Percentiles rank a stretch among this genome's conserved stretches.
Evolutionary conservation across 2,113 vertebrate species (phyloP).

Genomic region (Poicephalus gulielmi): DNA sequence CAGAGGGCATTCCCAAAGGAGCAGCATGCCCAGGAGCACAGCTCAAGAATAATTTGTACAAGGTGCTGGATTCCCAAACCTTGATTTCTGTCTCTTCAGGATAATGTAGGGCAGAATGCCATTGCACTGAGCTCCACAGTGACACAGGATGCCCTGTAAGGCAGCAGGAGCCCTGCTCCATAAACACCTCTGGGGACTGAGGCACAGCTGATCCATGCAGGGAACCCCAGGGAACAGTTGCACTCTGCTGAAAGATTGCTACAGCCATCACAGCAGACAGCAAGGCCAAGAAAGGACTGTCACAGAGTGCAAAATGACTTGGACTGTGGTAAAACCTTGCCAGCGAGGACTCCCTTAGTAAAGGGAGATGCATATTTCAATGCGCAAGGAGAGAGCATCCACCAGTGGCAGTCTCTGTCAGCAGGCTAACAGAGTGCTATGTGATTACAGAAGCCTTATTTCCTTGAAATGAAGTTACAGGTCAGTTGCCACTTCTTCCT

Average conservation of each 20-base stretch:
- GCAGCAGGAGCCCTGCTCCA: neutral
- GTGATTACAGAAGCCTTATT: neutral
- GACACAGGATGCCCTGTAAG: neutral
- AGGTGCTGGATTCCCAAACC: neutral
- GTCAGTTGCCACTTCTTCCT: neutral
- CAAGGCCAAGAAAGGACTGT: neutral
- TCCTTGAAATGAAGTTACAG: neutral
- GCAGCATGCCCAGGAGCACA: neutral
- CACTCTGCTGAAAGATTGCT: neutral
- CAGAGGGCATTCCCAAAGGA: neutral
- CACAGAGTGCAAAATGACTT: neutral
- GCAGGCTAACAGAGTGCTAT: neutral
- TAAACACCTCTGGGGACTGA: neutral
- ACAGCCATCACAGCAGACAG: neutral
- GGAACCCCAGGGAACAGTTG: neutral
- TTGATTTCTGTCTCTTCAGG: neutral
- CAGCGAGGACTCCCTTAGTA: neutral
- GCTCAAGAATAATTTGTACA: neutral
- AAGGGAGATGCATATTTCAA: neutral
- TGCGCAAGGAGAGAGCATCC: neutral
- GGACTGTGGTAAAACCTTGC: neutral
- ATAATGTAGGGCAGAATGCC: accelerated
- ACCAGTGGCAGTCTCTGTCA: neutral
- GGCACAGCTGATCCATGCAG: neutral
- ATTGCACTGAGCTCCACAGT: neutral